A percentile compares a stretch with the other conserved stretches of the same genome.
These are phyloP conservation scores for Amazona ochrocephala DNA, from an alignment of 2,797 vertebrate genomes.

Conservation along the genomic window DNA sequence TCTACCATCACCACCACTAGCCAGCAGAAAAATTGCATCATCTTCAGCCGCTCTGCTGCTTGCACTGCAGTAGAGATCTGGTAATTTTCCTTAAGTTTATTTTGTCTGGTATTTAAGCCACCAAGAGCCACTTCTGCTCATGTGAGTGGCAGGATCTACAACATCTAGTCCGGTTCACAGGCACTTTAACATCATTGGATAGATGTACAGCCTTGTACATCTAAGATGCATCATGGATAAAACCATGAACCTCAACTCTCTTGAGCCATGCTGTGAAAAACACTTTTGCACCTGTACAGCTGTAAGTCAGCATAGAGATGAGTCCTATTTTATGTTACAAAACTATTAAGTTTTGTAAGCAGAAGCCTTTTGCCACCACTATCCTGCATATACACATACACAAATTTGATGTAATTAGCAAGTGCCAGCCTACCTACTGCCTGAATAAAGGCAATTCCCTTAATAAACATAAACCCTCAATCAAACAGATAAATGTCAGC, in stretches of 20 bases:
- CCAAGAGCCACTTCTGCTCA: neutral
- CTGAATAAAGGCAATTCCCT: neutral
- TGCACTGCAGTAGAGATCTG: neutral
- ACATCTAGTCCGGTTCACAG: neutral
- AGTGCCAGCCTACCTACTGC: neutral
- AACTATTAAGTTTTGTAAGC: neutral
- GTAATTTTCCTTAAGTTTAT: neutral
- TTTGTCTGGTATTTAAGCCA: neutral
- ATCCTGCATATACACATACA: fast-evolving
- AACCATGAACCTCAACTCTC: neutral
- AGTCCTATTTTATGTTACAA: neutral
- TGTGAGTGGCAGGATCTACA: neutral
- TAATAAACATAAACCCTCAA: neutral
- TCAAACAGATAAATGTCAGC: neutral
- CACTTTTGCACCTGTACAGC: neutral
- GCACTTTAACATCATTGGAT: neutral
- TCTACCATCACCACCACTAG: neutral
- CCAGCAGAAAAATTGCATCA: neutral
- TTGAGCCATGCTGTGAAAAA: neutral
- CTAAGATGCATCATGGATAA: neutral
- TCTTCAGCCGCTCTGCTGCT: neutral
- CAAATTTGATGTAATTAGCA: neutral
- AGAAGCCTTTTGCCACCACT: neutral
- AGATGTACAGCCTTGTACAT: neutral
- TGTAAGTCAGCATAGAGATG: neutral